Conservation (phyloP, 2,113 vertebrate genomes). For the Tachuris rubrigastra region DNA sequence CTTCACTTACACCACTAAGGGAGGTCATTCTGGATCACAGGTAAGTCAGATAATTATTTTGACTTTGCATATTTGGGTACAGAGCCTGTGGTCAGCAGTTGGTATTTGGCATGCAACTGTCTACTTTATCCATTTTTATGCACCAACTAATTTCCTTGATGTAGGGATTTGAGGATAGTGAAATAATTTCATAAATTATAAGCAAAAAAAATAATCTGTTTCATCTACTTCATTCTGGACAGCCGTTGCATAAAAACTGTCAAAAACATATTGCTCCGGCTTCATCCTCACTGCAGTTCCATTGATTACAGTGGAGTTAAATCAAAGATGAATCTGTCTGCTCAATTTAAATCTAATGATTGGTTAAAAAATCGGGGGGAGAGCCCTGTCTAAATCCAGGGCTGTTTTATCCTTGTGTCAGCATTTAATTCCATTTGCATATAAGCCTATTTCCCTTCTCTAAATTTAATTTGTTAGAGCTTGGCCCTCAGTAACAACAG, state of each 20-base stretch:
- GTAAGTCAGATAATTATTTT: conserved; percentile 40
- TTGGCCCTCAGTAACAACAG: conserved; percentile 64
- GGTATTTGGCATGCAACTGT: conserved; percentile 27
- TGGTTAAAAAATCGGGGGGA: conserved; percentile 54
- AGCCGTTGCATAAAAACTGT: conserved; percentile 45
- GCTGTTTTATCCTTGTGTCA: conserved; percentile 74
- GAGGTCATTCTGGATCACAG: conserved; percentile 8
- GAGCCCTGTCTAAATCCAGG: conserved; percentile 63
- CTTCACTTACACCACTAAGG: not conserved
- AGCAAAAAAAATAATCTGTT: conserved; percentile 7
- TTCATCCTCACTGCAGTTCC: conserved; percentile 46
- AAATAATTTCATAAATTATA: conserved; percentile 67
- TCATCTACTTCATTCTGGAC: conserved; percentile 54
- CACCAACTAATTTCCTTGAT: conserved; percentile 61
- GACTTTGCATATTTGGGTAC: not conserved
- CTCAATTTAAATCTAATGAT: conserved; percentile 69
- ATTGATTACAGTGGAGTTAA: conserved; percentile 56
- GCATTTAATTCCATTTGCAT: conserved; percentile 78
- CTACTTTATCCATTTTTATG: conserved; percentile 39
- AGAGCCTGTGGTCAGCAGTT: conserved; percentile 29
- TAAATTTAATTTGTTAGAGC: conserved; percentile 74
- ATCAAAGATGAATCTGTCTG: conserved; percentile 62
- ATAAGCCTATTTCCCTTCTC: conserved; percentile 71
- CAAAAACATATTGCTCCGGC: conserved; percentile 30
- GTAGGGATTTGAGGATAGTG: conserved; percentile 42